A percentile compares a stretch with the other conserved stretches of the same genome.
These are phyloP conservation scores for Leptinotarsa undecemlineata DNA, from an alignment of 1,140 invertebrate genomes.

Conservation along the genomic window DNA sequence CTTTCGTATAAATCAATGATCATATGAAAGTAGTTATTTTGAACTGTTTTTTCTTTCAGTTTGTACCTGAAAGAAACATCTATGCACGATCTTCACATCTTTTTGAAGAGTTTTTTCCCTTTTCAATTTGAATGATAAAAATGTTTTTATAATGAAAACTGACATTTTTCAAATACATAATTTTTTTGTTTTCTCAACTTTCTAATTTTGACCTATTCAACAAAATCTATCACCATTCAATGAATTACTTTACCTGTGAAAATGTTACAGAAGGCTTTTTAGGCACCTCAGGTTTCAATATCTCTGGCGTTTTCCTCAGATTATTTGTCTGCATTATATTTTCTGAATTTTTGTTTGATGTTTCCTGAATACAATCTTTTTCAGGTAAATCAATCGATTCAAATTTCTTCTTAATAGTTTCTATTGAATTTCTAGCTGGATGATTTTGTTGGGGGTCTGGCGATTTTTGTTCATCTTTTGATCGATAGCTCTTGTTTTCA, in stretches of 20 bases:
- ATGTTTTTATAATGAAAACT: too few relatives aligned
- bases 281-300: neutral
- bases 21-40: too few relatives aligned
- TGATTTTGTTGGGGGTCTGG: neutral
- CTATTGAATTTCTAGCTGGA: neutral
- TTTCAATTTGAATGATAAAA: too few relatives aligned
- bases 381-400: neutral
- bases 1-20: too few relatives aligned
- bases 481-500: neutral
- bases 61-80: too few relatives aligned
- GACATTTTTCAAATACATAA: too few relatives aligned
- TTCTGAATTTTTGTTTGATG: neutral
- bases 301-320: neutral
- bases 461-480: neutral
- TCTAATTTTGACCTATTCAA: too few relatives aligned
- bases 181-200: too few relatives aligned
- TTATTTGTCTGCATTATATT: neutral
- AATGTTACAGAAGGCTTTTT: constrained; percentile 3
- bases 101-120: too few relatives aligned
- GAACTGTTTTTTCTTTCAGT: too few relatives aligned
- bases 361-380: neutral
- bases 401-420: neutral
- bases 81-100: too few relatives aligned
- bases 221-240: too few relatives aligned
- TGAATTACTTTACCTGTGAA: neutral